Base-by-base conservation (phyloP, 2,888 invertebrate species). In the Hyppa rectilinea region DNA sequence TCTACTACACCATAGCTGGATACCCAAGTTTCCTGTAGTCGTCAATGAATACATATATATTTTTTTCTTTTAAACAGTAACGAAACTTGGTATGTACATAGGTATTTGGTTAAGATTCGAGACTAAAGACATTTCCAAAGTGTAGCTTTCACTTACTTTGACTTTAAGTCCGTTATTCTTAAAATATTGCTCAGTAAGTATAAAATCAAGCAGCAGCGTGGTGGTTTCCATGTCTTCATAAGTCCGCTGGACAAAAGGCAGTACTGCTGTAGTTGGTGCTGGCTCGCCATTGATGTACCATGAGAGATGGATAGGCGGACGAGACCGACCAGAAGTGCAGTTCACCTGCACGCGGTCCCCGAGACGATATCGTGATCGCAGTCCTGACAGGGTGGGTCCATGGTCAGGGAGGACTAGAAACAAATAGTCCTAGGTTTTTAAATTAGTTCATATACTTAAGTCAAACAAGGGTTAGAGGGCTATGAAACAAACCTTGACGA, bases 231-330 rank as follows among this genome's bases (percentile, higher is more conserved):
- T 95, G 34, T 93, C 91, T 73, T 94, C 94, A 55, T 92, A 90
- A 65, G 92, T 90, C 66, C 91, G 45, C 23, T 75, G 40, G 10
- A 63, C 26, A 2, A 67, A 26, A 23, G 72, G 87, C 7, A 70
- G 89, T 3, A 95, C 92, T 12, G 95, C 89, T 14, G 90, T 89
- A 38, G 93, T 87, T 65, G 96, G 95, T 55, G 96, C 96, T 87
- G 97, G 97, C 87, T 98, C 97, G 55, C 97, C 98, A 92, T 98
- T 98, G 92, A 98, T 97, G 96, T 97, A 97, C 98, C 98, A 98
- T 82, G 97, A 97, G 77, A 98, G 96, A 86, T 97, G 96, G 75
- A 97, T 97, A 7, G 97, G 97, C 10, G 98, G 98, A 87, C 97
- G 97, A 52, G 98, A 98, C 82, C 97, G 96, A 31, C 97, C 97